Percentiles rank a stretch among this genome's conserved stretches.
Conservation (phyloP, 1,140 invertebrate genomes). For the Pachypeltis micranthus region DNA sequence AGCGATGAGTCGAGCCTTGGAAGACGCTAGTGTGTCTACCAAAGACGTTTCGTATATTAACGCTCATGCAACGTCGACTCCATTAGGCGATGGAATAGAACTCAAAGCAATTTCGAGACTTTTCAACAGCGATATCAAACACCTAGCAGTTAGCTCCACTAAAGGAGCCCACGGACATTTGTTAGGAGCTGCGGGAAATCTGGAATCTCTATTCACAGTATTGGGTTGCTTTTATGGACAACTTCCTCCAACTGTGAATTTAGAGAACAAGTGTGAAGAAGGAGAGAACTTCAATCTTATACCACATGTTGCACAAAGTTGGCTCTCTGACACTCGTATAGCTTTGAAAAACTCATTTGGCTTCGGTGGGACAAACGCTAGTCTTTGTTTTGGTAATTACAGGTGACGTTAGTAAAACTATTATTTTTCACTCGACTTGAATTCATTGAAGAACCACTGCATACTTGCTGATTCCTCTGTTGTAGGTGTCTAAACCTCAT, state of each 20-base stretch:
- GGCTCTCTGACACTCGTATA: constrained; percentile 49
- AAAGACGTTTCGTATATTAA: constrained; percentile 76
- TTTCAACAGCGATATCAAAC: constrained; percentile 41
- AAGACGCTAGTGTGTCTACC: constrained; percentile 51
- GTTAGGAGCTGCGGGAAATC: constrained; percentile 85
- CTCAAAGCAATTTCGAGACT: constrained; percentile 65
- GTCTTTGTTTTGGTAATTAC: constrained; percentile 38
- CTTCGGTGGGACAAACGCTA: constrained; percentile 95
- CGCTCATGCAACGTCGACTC: constrained; percentile 96
- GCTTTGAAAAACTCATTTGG: constrained; percentile 98
- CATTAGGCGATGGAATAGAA: constrained; percentile 85
- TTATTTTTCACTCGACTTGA: too few relatives aligned
- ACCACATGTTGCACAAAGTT: constrained; percentile 44
- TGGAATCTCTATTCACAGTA: constrained; percentile 79
- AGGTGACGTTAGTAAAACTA: neutral
- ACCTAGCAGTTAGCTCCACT: constrained; percentile 69
- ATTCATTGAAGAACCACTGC: too few relatives aligned
- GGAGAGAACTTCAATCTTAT: constrained; percentile 57
- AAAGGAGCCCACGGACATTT: constrained; percentile 94
- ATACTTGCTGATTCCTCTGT: too few relatives aligned
- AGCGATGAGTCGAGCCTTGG: constrained; percentile 80
- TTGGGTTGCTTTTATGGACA: constrained; percentile 59
- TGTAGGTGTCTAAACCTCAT: too few relatives aligned
- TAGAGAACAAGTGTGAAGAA: constrained; percentile 52
- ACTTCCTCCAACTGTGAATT: constrained; percentile 85